Evolutionary conservation across 2,797 vertebrate genomes (phyloP).

Genomic region (Falco rusticolus): DNA sequence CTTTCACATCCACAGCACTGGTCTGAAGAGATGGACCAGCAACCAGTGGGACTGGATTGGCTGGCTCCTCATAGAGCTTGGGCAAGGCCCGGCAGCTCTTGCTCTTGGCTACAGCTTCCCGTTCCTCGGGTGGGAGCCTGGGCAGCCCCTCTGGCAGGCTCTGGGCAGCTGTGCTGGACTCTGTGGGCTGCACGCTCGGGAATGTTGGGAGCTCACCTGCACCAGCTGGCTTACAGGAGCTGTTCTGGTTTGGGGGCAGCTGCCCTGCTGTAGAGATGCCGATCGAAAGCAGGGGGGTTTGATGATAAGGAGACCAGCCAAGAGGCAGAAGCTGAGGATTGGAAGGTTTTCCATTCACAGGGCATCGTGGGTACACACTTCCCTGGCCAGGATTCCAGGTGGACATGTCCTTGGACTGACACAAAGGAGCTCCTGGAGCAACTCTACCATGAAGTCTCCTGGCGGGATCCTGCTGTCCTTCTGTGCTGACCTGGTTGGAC

Average conservation of each 20-base stretch:
- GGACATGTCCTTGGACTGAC: constrained; percentile 84
- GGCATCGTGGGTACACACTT: constrained; percentile 83
- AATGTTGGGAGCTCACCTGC: constrained; percentile 78
- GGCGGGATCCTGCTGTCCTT: constrained; percentile 80
- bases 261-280: constrained; percentile 81
- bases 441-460: constrained; percentile 84
- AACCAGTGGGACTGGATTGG: constrained; percentile 71
- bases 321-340: constrained; percentile 82
- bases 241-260: constrained; percentile 79
- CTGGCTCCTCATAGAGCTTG: constrained; percentile 76
- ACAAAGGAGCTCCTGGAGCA: constrained; percentile 79
- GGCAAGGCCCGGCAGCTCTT: constrained; percentile 84
- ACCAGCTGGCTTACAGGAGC: constrained; percentile 80
- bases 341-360: constrained; percentile 84
- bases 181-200: constrained; percentile 71
- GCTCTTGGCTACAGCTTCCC: constrained; percentile 86
- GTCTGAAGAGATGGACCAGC: constrained; percentile 66
- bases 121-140: constrained; percentile 84
- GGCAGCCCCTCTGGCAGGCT: constrained; percentile 79
- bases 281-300: constrained; percentile 84
- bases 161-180: constrained; percentile 64
- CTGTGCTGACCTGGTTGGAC: constrained; percentile 76
- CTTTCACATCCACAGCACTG: constrained; percentile 50
- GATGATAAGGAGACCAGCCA: constrained; percentile 87
- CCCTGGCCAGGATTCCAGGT: constrained; percentile 80